Conservation (phyloP, 2,888 invertebrate species). For the Linyphia triangularis region DNA sequence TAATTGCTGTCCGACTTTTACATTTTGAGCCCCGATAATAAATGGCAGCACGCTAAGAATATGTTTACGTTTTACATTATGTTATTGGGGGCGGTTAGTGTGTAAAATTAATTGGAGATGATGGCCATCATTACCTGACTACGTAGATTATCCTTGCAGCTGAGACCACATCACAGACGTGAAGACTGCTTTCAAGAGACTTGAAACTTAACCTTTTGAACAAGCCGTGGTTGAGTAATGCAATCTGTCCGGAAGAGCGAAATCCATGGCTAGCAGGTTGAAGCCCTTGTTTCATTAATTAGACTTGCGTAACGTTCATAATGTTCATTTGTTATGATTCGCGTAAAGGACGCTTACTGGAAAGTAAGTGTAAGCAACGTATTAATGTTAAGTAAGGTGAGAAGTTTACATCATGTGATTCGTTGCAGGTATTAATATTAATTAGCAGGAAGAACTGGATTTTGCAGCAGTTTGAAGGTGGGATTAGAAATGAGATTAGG, state of each 20-base stretch:
- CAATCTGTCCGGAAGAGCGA: background rate
- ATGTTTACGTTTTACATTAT: slow-evolving; percentile 69
- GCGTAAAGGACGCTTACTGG: background rate
- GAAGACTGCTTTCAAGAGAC: slow-evolving; percentile 8
- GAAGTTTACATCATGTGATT: slow-evolving; percentile 14
- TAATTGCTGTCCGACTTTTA: slow-evolving; percentile 69
- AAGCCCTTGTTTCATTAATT: slow-evolving; percentile 39
- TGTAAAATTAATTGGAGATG: slow-evolving; percentile 53
- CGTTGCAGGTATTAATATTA: slow-evolving; percentile 1
- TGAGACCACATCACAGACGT: background rate
- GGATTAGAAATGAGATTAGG: background rate
- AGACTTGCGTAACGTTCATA: slow-evolving; percentile 17
- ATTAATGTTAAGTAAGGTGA: slow-evolving; percentile 5
- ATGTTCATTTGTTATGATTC: slow-evolving; percentile 3
- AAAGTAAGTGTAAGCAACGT: background rate
- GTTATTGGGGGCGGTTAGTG: slow-evolving; percentile 17
- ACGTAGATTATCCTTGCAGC: slow-evolving; percentile 33
- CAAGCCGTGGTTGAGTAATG: slow-evolving; percentile 27
- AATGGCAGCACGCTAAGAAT: slow-evolving; percentile 22
- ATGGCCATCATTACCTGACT: slow-evolving; percentile 50
- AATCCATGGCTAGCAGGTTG: background rate
- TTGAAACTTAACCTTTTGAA: slow-evolving; percentile 37
- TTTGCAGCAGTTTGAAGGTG: background rate
- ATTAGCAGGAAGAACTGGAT: background rate
- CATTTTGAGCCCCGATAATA: slow-evolving; percentile 41